Evolutionary conservation across 2,113 vertebrate genomes (phyloP).

Genomic region (Eclectus roratus): DNA sequence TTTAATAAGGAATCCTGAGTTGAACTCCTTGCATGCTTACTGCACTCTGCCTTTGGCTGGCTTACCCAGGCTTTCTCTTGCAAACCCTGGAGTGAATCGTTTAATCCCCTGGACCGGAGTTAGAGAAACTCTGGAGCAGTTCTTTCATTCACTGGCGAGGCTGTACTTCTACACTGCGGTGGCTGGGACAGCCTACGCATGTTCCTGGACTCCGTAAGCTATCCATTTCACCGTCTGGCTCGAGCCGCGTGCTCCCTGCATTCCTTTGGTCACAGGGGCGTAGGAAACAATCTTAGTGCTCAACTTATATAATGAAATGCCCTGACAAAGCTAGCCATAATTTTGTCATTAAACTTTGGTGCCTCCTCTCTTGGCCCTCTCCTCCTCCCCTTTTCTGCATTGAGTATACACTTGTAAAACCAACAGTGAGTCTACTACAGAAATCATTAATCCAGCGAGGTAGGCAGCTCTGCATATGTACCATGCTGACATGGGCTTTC

Average conservation of each 20-base stretch:
- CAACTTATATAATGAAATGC: neutral
- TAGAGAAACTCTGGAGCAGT: neutral
- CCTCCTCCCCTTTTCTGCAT: neutral
- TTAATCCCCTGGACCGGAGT: neutral
- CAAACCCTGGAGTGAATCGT: neutral
- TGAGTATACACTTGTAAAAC: neutral
- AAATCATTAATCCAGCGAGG: neutral
- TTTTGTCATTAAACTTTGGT: neutral
- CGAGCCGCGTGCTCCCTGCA: neutral
- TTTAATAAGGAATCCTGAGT: slow-evolving; percentile 30
- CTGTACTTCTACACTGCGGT: neutral
- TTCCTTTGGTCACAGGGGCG: slow-evolving; percentile 25
- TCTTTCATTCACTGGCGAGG: neutral
- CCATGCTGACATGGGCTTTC: neutral
- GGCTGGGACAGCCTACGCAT: neutral
- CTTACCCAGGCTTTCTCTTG: slow-evolving; percentile 4
- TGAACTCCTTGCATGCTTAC: neutral
- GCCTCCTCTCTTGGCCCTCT: neutral
- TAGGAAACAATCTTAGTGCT: neutral
- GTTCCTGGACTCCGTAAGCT: neutral
- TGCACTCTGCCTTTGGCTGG: slow-evolving; percentile 20
- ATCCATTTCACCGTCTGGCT: neutral
- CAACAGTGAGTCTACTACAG: neutral
- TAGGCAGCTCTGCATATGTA: neutral
- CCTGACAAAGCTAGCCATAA: neutral